These are phyloP conservation scores for Saiga tatarica DNA, from an alignment of 2,113 vertebrate genomes.

Conservation along the genomic window DNA sequence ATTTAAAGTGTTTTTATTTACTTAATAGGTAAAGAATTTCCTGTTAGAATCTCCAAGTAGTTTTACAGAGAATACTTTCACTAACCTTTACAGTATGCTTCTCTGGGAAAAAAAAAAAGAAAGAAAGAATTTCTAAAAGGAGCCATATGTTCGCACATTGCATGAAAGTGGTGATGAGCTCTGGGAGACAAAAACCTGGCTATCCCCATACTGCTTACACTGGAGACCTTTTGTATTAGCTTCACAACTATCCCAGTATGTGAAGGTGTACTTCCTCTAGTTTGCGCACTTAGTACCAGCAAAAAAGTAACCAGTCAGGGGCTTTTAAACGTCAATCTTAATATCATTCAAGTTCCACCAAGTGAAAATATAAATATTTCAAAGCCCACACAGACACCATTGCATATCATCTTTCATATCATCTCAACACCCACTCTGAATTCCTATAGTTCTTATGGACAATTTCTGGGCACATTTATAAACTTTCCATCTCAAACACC, in stretches of 20 bases:
- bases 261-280: neutral
- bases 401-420: neutral
- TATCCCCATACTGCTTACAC: neutral
- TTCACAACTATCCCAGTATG: neutral
- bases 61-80: neutral
- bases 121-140: neutral
- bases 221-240: neutral
- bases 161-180: neutral
- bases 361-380: neutral
- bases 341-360: neutral
- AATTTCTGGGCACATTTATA: neutral
- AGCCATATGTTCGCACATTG: neutral
- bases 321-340: neutral
- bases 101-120: neutral
- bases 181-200: neutral
- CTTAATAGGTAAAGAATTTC: neutral
- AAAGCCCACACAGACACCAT: neutral
- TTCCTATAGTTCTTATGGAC: neutral
- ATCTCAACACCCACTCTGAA: neutral
- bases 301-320: neutral
- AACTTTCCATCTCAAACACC: neutral
- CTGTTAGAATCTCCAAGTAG: neutral
- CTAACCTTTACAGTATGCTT: neutral
- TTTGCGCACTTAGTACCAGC: neutral
- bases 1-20: neutral